Base-by-base conservation (phyloP, 1,140 invertebrate genomes). In the Rhagoletis pomonella region DNA sequence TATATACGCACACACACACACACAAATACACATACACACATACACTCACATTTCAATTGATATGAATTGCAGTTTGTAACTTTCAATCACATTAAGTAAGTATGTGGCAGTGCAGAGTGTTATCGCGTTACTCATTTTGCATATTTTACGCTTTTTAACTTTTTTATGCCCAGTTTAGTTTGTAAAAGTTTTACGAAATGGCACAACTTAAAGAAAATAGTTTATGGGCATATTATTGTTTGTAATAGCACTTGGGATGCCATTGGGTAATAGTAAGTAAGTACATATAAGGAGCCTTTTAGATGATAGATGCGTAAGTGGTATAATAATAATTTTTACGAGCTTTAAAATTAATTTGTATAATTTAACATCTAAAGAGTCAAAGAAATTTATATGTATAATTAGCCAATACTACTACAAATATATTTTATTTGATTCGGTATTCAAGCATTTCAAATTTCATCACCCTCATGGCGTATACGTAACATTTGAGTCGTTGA, bases 11-110 rank as follows among this genome's bases (percentile, higher is more conserved):
- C 29, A 29, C 29, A 29, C 29, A 29, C 29, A 29, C 29, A 29
- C 29, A 29, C 29, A 29, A 29, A 29, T 29, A 1, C 29, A 29
- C 29, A 29, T 1, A 29, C 29, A 29, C 29, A 29, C 29, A 29
- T 29, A 29, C 65, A 67, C 65, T 42, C 29, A 17, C 42, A 73
- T 10, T 55, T 73, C 39, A 47, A 47, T 73, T 42, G 42, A 42
- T 73, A 73, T 73, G 67, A 73, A 73, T 73, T 44, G 42, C 67
- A 47, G 42, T 73, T 73, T 73, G 67, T 47, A 73, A 73, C 39
- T 73, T 73, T 73, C 42, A 29, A 69, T 69, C 39, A 29, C 65
- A 47, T 73, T 14, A 73, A 47, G 42, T 47, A 17, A 10, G 29
- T 29, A 29, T 29, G 29, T 29, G 29, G 29, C 29, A 29, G 29